Conservation (phyloP, 2,797 vertebrate genomes). For the Chloroceryle amazona region DNA sequence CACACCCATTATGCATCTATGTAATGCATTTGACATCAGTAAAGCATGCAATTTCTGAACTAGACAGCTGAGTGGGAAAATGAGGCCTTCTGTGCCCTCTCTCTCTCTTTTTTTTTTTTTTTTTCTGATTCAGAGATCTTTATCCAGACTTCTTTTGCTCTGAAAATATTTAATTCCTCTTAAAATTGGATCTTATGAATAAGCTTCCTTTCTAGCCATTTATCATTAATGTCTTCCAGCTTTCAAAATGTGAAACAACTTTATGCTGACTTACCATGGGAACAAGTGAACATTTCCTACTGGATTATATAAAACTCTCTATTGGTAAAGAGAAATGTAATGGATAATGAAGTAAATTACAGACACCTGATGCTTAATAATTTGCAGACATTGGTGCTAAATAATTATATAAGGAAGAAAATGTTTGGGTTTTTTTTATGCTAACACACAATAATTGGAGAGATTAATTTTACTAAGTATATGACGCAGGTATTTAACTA, state of each 20-base stretch:
- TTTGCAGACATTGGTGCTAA: not conserved
- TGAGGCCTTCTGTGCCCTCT: not conserved
- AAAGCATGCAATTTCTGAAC: not conserved
- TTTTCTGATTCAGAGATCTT: not conserved
- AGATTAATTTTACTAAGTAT: not conserved
- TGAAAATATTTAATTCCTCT: not conserved
- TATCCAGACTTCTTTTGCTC: not conserved
- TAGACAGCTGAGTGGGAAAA: not conserved
- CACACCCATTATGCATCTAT: not conserved
- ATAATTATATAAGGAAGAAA: not conserved
- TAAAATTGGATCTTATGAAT: not conserved
- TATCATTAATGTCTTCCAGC: not conserved
- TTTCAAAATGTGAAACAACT: not conserved
- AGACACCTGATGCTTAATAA: not conserved
- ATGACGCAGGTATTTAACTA: not conserved
- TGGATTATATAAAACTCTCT: not conserved
- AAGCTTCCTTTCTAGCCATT: not conserved
- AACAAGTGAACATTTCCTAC: not conserved
- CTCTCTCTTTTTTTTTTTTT: rapidly evolving
- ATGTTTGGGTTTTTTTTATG: not conserved
- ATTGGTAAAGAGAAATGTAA: not conserved
- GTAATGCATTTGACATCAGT: not conserved
- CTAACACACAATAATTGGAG: not conserved
- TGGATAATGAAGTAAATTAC: not conserved
- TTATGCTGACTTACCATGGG: not conserved